Evolutionary conservation across 2,888 invertebrate species (phyloP).

Genomic region (Hylaea fasciaria): DNA sequence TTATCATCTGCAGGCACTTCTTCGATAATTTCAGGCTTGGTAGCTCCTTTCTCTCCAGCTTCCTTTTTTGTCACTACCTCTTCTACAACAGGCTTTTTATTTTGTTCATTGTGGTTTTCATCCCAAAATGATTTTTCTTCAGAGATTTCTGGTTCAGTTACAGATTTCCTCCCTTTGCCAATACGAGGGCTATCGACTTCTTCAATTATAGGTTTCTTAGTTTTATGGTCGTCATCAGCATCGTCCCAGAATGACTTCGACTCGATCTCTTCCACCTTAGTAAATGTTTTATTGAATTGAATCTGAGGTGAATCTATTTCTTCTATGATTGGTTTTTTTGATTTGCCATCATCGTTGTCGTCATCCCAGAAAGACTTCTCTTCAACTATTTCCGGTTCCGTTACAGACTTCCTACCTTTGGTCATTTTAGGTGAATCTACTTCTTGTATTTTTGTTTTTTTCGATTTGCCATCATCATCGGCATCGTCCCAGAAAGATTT

Average conservation of each 20-base stretch:
- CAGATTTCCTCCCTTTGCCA: conserved; percentile 58
- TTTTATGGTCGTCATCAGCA: conserved; percentile 52
- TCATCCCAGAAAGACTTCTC: conserved; percentile 71
- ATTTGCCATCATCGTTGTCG: conserved; percentile 56
- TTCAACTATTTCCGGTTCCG: conserved; percentile 62
- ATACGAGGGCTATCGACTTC: conserved; percentile 58
- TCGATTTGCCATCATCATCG: conserved; percentile 55
- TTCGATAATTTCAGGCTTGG: conserved; percentile 70
- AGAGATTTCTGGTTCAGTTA: conserved; percentile 60
- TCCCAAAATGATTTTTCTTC: conserved; percentile 75
- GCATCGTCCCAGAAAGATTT: conserved; percentile 63
- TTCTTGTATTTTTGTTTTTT: conserved; percentile 51
- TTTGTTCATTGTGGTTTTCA: conserved; percentile 70
- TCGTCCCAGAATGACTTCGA: conserved; percentile 68
- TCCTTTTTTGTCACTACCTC: conserved; percentile 62
- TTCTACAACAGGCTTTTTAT: conserved; percentile 60
- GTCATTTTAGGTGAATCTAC: conserved; percentile 41
- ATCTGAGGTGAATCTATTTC: conserved; percentile 55
- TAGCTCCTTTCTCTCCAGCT: conserved; percentile 61
- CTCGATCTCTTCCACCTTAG: conserved; percentile 57
- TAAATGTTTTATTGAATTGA: conserved; percentile 55
- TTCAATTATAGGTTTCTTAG: conserved; percentile 57
- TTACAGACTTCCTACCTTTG: conserved; percentile 54
- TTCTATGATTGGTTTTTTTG: conserved; percentile 56
- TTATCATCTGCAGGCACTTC: conserved; percentile 69